Base-by-base conservation (phyloP, 2,113 vertebrate genomes). In the Osmerus mordax region DNA sequence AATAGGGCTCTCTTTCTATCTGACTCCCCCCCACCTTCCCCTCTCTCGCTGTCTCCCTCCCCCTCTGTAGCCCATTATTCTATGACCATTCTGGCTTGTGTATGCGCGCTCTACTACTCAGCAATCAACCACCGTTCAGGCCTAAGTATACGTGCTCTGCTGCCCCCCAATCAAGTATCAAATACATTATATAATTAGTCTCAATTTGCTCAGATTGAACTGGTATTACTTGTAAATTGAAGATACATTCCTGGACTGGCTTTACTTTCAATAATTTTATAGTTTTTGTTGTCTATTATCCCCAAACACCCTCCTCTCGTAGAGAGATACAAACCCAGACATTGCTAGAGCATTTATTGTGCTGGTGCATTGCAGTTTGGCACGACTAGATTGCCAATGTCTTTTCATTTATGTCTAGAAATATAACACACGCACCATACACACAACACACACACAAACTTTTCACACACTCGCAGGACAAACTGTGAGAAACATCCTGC, bases 331-430 rank as follows among this genome's bases (percentile, higher is more conserved):
- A 67, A 65, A 66, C 36, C 65, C 12, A 81, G 70, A 55, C 54
- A 68, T 67, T 78, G 85, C 84, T 81, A 88, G 82, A 86, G 88
- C 85, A 80, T 89, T 91, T 82, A 78, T 60, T 15, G 18, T 76
- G 77, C 75, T 89, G 76, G 80, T 89, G 89, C 86, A 85, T 81
- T 88, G 89, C 75, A 71, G 73, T 71, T 65, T 41, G 36, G 53
- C 64, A 2, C 32, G 64, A 73, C 11, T 65, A 58, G 67, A 74
- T 78, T 70, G 52, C 41, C 70, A 63, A 21, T 67, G 68, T 36
- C 47, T 71, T 66, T 80, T 85, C 81, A 82, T 88, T 77, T 61
- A 56, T 28, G 21, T 69, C 83, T 68, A 71, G 29, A 72, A 59
- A 76, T 61, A 70, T 77, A 47, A 47, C 41, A 47, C 41, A 12